These are phyloP conservation scores for Trichoplusia ni DNA, from an alignment of 1,140 invertebrate species.

Conservation along the genomic window DNA sequence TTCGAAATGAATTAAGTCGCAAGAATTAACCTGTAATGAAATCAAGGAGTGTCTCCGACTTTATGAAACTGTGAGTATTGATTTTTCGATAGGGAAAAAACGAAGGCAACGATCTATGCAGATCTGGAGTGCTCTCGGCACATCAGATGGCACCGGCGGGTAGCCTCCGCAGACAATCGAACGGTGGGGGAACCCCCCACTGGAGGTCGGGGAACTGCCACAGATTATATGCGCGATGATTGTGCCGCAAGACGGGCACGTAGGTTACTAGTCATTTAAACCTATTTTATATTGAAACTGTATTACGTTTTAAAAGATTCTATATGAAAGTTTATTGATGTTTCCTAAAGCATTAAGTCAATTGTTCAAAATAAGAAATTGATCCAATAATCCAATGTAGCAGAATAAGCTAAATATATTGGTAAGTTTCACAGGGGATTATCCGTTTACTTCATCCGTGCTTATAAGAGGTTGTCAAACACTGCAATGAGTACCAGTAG, in stretches of 20 bases:
- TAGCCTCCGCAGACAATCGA: conserved; percentile 80
- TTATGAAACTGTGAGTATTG: conserved; percentile 78
- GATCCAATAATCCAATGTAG: too few species aligned
- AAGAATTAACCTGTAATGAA: conserved; percentile 45
- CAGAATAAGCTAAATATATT: too few species aligned
- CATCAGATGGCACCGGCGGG: conserved; percentile 80
- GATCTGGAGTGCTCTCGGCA: conserved; percentile 81
- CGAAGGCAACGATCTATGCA: conserved; percentile 81
- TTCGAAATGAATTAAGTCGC: neutral
- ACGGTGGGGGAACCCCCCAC: conserved; percentile 69
- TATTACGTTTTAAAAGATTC: too few species aligned
- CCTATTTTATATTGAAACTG: too few species aligned
- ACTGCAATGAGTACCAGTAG: too few species aligned
- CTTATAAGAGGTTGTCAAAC: too few species aligned
- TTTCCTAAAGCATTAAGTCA: too few species aligned
- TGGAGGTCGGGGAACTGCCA: conserved; percentile 69
- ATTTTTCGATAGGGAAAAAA: conserved; percentile 81
- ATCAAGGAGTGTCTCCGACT: conserved; percentile 73
- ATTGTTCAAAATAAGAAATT: too few species aligned
- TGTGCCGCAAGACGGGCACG: neutral
- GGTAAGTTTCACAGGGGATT: too few species aligned
- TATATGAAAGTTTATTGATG: too few species aligned
- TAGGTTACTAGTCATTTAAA: conserved; percentile 4
- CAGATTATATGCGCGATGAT: conserved; percentile 56
- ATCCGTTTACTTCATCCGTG: too few species aligned